phyloP scores from a whole-genome alignment of 2,888 invertebrate species.

The Machimus atricapillus region DNA sequence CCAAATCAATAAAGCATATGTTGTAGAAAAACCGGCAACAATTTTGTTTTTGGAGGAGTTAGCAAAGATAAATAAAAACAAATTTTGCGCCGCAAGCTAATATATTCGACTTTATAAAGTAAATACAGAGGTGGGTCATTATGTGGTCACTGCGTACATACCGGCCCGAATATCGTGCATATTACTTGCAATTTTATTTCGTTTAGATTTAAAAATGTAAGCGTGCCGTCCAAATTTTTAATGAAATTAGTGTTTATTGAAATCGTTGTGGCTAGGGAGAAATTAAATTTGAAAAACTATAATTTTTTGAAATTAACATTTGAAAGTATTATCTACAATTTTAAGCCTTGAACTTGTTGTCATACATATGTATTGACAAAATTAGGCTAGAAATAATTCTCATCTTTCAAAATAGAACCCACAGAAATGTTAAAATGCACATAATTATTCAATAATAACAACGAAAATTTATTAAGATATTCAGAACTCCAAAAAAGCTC shows the following conservation, averaged over 20 bases:
- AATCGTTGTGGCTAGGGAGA: no score
- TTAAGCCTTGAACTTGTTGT: no score
- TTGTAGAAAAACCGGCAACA: not conserved
- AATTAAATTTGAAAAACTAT: no score
- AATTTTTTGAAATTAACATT: no score
- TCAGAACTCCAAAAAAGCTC: no score
- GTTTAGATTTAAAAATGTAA: not conserved
- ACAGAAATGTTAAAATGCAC: no score
- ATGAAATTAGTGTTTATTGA: not conserved
- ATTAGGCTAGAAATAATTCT: no score
- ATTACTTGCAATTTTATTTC: not conserved
- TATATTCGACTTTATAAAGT: not conserved
- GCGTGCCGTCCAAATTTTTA: not conserved
- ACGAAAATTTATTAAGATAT: no score
- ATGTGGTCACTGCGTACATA: not conserved
- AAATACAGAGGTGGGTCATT: not conserved
- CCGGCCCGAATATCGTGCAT: not conserved
- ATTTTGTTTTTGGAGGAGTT: not conserved
- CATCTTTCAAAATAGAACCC: no score
- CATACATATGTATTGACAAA: no score
- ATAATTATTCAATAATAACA: no score
- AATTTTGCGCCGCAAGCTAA: not conserved
- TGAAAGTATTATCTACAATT: no score
- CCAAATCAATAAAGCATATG: not conserved
- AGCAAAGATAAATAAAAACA: not conserved